Base-by-base conservation (phyloP, 35 echinoderm and acorn worm genomes). In the Apostichopus parvimensis region DNA sequence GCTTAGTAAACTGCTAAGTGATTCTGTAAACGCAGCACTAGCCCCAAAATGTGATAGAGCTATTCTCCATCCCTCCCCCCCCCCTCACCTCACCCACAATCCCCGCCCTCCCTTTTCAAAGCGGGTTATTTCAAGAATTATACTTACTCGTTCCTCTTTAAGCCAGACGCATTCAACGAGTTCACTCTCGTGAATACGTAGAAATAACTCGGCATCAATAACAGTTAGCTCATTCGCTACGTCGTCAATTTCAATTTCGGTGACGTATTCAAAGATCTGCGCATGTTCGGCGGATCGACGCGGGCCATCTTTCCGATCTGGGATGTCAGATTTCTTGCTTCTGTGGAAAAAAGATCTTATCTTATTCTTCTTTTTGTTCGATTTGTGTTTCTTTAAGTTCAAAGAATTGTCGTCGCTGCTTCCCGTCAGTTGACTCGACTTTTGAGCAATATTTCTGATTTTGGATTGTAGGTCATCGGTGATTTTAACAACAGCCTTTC, bases 101-200 rank as follows among this genome's bases (percentile, higher is more conserved):
- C 34, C 58, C 58, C 58, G 6, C 58, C 58, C 58, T 12, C 58
- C 12, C 7, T 1, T 23, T 8, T 24, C 17, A 78, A 24, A 78
- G 20, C 77, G 7, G 14, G 20, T 17, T 17, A 78, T 17, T 24
- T 17, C 77, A 22, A 9, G 8, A 78, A 78, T 8, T 60, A 9
- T 8, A 84, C 54, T 58, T 84, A 94, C 93, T 87, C 79, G 76
- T 64, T 98, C 94, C n/a, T 78, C 72, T 68, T 91, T 95, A 6
- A 90, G 89, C 96, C 96, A 98, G 64, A 80, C 88, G 61, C 97
- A 98, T 54, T 93, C 91, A 18, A 95, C 91, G 14, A 98, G 87
- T 82, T 98, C 97, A 20, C 94, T 82, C 54, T 95, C 94, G 66
- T 94, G 97, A 20, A 98, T 87, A 59, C 94, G 76, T 18, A 98